phyloP scores from a whole-genome alignment of 2,797 vertebrate species.

The Bufotes viridis region DNA sequence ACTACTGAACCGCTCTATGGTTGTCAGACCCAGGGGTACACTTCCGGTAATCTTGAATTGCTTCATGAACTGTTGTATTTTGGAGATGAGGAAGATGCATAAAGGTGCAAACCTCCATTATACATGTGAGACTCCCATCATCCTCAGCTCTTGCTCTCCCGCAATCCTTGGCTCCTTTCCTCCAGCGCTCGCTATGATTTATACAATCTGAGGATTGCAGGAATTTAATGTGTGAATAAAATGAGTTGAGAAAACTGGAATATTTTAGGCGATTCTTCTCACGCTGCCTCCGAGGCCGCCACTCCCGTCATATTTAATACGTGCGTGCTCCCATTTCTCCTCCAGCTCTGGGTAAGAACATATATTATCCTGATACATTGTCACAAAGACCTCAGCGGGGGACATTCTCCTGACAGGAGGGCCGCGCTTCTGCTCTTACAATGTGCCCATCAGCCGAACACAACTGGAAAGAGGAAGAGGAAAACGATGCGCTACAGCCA shows the following conservation, averaged over 20 bases:
- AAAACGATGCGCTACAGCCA: background rate
- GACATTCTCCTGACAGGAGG: background rate
- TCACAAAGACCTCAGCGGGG: background rate
- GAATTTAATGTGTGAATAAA: slow-evolving; percentile 33
- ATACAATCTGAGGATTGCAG: background rate
- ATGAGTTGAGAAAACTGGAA: slow-evolving; percentile 29
- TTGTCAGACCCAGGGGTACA: background rate
- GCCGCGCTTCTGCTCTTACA: background rate
- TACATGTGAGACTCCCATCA: background rate
- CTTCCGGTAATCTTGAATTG: background rate
- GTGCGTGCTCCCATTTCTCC: background rate
- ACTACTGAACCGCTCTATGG: no score
- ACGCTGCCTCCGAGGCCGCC: fast-evolving
- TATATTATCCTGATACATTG: slow-evolving; percentile 24
- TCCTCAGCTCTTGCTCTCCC: background rate
- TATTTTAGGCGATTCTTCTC: background rate
- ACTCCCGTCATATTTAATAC: background rate
- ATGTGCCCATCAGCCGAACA: background rate
- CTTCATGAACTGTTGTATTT: no score
- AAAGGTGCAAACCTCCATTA: no score
- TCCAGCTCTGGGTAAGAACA: background rate
- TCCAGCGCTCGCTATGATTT: slow-evolving; percentile 1
- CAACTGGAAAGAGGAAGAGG: background rate
- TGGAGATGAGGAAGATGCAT: no score
- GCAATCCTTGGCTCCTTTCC: background rate